phyloP scores from a whole-genome alignment of 2,113 vertebrate species.

The Echinops telfairi region DNA sequence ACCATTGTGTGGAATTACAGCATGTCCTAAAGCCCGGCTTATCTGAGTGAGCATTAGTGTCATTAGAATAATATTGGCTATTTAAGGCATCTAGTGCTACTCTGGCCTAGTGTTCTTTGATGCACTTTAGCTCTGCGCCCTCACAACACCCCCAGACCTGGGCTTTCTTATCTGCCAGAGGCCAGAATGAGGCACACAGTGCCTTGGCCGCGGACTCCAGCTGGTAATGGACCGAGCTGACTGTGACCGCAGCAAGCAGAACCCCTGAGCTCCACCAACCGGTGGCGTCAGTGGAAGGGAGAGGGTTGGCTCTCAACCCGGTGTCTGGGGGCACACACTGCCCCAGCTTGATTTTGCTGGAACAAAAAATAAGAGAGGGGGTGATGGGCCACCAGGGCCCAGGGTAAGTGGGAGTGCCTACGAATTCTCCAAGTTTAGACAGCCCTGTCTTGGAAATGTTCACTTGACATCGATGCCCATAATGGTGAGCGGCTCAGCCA shows the following conservation, averaged over 20 bases:
- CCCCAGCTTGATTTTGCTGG: not conserved
- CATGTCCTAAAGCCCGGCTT: not conserved
- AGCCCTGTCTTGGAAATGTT: not conserved
- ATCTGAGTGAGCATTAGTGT: not conserved
- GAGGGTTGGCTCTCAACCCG: not conserved
- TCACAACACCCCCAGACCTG: not conserved
- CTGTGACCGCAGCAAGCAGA: fast-evolving
- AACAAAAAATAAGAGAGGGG: not conserved
- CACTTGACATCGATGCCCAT: not conserved
- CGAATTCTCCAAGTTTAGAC: no score
- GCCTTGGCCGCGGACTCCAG: fast-evolving
- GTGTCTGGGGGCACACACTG: not conserved
- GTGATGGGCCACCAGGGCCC: no score
- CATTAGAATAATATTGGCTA: not conserved
- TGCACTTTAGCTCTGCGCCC: no score
- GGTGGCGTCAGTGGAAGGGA: no score
- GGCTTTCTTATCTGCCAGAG: not conserved
- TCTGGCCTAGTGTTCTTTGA: not conserved
- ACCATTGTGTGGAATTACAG: not conserved
- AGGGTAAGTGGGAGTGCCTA: not conserved
- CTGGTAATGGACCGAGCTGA: fast-evolving
- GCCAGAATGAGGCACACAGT: not conserved
- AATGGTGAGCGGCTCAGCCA: not conserved
- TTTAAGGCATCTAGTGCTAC: not conserved
- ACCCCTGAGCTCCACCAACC: fast-evolving